Conservation (phyloP, 1,140 invertebrate genomes). For the Drosophila navojoa region DNA sequence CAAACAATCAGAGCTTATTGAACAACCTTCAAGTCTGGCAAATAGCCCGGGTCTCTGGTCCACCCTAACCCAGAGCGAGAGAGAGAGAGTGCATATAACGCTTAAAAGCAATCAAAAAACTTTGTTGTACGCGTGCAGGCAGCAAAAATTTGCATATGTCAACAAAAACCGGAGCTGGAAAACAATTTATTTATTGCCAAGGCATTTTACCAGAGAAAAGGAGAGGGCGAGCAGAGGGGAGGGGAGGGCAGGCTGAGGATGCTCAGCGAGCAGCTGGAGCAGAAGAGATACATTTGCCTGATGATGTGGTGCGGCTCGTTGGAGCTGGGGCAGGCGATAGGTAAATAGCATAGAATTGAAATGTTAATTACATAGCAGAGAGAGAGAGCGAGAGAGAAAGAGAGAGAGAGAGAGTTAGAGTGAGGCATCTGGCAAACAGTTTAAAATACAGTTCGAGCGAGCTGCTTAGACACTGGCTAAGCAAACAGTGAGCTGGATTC, state of each 20-base stretch:
- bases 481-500: conserved; percentile 70
- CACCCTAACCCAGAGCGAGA: neutral
- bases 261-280: conserved; percentile 36
- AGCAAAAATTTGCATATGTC: conserved; percentile 82
- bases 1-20: conserved; percentile 56
- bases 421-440: conserved; percentile 62
- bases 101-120: conserved; percentile 71
- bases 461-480: conserved; percentile 78
- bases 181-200: conserved; percentile 72
- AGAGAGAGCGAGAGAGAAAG: neutral
- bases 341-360: conserved; percentile 71
- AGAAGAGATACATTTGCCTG: conserved; percentile 78
- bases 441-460: conserved; percentile 77
- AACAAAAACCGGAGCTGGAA: conserved; percentile 70
- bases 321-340: neutral
- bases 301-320: conserved; percentile 36
- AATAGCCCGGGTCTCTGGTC: conserved; percentile 26
- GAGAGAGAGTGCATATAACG: neutral
- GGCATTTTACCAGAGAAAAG: conserved; percentile 15
- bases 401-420: neutral
- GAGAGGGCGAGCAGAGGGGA: no score
- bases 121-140: conserved; percentile 51
- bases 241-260: conserved; percentile 4
- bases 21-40: conserved; percentile 41
- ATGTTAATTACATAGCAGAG: conserved; percentile 75